These are phyloP conservation scores for Drosophila prostipennis DNA, from an alignment of 2,888 invertebrate genomes.

Conservation along the genomic window DNA sequence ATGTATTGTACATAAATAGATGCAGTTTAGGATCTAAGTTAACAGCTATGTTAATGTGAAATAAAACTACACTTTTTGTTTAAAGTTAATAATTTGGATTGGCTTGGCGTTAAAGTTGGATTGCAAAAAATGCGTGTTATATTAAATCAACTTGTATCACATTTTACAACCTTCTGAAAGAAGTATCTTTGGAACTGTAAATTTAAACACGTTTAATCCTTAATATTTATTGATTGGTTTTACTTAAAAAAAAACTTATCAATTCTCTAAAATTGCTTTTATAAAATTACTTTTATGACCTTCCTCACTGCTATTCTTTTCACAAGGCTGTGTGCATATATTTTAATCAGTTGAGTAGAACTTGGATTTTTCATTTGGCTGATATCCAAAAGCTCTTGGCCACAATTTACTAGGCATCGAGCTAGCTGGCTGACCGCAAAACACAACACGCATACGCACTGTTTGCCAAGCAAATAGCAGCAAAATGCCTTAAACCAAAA, in stretches of 20 bases:
- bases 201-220: not conserved
- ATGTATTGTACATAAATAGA: constrained; percentile 56
- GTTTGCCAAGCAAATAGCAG: constrained; percentile 61
- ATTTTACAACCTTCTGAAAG: not conserved
- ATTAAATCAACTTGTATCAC: too few species aligned
- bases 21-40: constrained; percentile 57
- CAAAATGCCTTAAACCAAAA: constrained; percentile 69
- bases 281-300: not conserved
- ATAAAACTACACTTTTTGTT: constrained; percentile 15
- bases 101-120: too few species aligned
- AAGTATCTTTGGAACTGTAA: not conserved
- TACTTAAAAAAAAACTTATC: not conserved
- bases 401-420: constrained; percentile 57
- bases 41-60: constrained; percentile 33
- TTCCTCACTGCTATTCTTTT: not conserved
- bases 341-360: constrained; percentile 55
- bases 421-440: constrained; percentile 31
- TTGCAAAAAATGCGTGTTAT: too few species aligned
- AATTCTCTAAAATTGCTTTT: not conserved
- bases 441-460: constrained; percentile 72
- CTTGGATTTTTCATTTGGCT: constrained; percentile 31
- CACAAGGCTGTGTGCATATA: constrained; percentile 36
- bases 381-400: constrained; percentile 45
- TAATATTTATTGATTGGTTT: not conserved
- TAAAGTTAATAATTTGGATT: not conserved